phyloP scores from a whole-genome alignment of 1,140 invertebrate species.

The Drosophila subobscura region DNA sequence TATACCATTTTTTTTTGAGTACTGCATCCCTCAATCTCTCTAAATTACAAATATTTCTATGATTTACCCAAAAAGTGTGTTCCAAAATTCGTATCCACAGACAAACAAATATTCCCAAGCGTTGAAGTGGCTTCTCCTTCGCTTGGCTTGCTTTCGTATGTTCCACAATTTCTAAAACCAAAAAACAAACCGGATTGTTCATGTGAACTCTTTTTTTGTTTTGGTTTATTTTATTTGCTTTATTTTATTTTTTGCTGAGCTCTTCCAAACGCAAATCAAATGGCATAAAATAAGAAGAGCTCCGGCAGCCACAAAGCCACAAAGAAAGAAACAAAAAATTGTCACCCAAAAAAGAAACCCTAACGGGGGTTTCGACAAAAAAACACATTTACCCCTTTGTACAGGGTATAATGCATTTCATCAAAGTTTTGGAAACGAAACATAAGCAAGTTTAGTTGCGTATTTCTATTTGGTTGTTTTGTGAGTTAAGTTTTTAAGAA shows the following conservation, averaged over 20 bases:
- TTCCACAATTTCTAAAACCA: constrained; percentile 20
- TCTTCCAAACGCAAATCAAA: constrained; percentile 7
- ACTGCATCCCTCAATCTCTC: no score
- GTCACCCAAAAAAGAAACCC: constrained; percentile 30
- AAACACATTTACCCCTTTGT: no score
- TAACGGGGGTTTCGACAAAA: constrained; percentile 18
- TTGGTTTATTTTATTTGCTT: constrained; percentile 1
- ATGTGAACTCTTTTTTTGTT: constrained; percentile 19
- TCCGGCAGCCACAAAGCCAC: no score
- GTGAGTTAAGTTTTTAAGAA: background rate
- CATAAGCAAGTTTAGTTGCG: no score
- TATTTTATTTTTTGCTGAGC: constrained; percentile 6
- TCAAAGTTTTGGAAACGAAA: no score
- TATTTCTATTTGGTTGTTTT: no score
- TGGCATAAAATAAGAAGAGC: constrained; percentile 1
- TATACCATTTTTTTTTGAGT: no score
- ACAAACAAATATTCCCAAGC: background rate
- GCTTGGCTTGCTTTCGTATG: constrained; percentile 1
- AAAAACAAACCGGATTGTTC: constrained; percentile 14
- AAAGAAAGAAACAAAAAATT: constrained; percentile 5
- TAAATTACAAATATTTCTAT: no score
- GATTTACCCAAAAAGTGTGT: no score
- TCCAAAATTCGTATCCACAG: no score
- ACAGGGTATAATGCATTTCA: no score
- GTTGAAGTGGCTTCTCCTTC: background rate